These are phyloP conservation scores for Tetranychus piercei DNA, from an alignment of 2,888 invertebrate genomes.

Conservation along the genomic window DNA sequence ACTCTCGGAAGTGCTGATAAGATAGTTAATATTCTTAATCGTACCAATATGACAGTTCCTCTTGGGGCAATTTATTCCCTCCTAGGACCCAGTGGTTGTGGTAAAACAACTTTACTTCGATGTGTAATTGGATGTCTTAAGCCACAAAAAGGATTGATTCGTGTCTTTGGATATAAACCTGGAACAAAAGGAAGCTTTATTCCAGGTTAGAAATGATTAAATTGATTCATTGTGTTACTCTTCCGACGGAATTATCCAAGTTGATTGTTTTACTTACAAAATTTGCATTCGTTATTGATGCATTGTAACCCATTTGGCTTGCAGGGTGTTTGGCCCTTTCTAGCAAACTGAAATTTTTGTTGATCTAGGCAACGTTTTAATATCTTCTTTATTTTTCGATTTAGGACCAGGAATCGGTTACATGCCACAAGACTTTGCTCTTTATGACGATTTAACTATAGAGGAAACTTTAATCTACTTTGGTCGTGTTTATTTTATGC, in stretches of 20 bases:
- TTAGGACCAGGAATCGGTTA: constrained; percentile 20
- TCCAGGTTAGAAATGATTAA: background rate
- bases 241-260: background rate
- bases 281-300: background rate
- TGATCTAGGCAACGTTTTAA: background rate
- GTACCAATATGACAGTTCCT: constrained; percentile 10
- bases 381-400: background rate
- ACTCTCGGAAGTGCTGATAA: background rate
- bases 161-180: constrained; percentile 13
- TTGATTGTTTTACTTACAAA: background rate
- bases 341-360: no score
- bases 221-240: background rate
- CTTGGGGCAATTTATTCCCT: constrained; percentile 9
- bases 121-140: constrained; percentile 8
- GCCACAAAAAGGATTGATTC: constrained; percentile 7
- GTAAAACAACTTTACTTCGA: constrained; percentile 13
- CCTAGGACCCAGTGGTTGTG: constrained; percentile 14
- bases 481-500: constrained; percentile 17
- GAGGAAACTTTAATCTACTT: constrained; percentile 18
- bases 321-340: no score
- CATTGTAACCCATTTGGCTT: background rate
- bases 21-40: constrained; percentile 11
- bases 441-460: constrained; percentile 19
- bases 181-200: background rate
- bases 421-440: constrained; percentile 22